Percentiles rank a stretch among this genome's conserved stretches.
These are phyloP conservation scores for Hylaeus anthracinus DNA, from an alignment of 1,140 invertebrate genomes.

Conservation along the genomic window DNA sequence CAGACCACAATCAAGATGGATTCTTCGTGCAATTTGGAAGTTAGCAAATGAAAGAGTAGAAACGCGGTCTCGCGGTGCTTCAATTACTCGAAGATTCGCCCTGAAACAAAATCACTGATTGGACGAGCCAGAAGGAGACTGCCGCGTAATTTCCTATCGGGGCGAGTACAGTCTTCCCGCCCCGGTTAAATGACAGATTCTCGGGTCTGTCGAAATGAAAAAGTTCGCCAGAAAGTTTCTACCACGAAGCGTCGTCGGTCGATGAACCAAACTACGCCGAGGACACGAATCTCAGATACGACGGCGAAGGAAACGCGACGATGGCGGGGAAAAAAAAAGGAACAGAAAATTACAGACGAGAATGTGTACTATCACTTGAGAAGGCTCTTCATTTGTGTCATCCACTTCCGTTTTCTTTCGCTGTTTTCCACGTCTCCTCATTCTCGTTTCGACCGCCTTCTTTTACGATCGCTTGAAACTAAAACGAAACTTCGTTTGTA, in stretches of 20 bases:
- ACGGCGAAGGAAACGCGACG: not conserved
- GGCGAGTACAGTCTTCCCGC: constrained; percentile 43
- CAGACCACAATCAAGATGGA: no score
- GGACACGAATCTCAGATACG: constrained; percentile 12
- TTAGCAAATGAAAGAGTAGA: not conserved
- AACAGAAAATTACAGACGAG: constrained; percentile 73
- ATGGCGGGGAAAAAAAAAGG: constrained; percentile 12
- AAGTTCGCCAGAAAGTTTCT: constrained; percentile 51
- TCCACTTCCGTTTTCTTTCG: not conserved
- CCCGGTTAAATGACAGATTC: constrained; percentile 68
- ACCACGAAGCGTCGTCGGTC: constrained; percentile 29
- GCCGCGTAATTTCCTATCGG: constrained; percentile 66
- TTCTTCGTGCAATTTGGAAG: no score
- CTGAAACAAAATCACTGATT: constrained; percentile 40
- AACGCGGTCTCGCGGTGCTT: not conserved
- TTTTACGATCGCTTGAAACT: not conserved
- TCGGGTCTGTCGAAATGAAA: constrained; percentile 66
- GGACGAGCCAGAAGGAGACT: constrained; percentile 39
- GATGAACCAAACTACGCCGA: constrained; percentile 29
- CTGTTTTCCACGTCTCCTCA: constrained; percentile 11
- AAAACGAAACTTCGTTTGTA: not conserved
- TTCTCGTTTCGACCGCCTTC: constrained; percentile 16
- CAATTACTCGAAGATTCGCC: constrained; percentile 12
- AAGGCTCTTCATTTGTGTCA: constrained; percentile 58
- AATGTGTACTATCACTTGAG: constrained; percentile 62